Evolutionary conservation across 2,888 invertebrate genomes (phyloP).

Genomic region (Tetragonisca angustula): DNA sequence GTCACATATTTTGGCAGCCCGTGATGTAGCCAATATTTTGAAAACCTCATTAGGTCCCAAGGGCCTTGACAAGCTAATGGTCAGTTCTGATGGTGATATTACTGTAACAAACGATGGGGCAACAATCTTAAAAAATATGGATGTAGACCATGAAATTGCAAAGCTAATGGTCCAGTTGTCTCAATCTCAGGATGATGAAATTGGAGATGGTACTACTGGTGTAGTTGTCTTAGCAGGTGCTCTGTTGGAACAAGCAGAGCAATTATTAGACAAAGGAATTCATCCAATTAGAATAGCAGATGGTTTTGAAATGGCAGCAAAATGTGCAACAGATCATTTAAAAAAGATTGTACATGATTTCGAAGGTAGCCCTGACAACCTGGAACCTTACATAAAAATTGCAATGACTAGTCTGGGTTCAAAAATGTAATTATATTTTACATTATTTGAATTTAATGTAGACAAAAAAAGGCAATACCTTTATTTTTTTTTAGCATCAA

Average conservation of each 20-base stretch:
- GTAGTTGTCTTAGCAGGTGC: slow-evolving; percentile 97
- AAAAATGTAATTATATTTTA: slow-evolving; percentile 89
- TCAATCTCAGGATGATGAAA: slow-evolving; percentile 99
- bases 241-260: slow-evolving; percentile 96
- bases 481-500: slow-evolving; percentile 88
- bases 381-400: slow-evolving; percentile 95
- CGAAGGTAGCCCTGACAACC: slow-evolving; percentile 92
- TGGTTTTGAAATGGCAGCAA: slow-evolving; percentile 98
- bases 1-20: slow-evolving; percentile 99
- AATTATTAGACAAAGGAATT: slow-evolving; percentile 96
- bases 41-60: slow-evolving; percentile 98
- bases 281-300: slow-evolving; percentile 99
- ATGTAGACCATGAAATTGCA: slow-evolving; percentile 99
- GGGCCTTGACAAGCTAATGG: slow-evolving; percentile 99
- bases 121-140: slow-evolving; percentile 99
- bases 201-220: slow-evolving; percentile 99
- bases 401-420: slow-evolving; percentile 99
- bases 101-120: slow-evolving; percentile 99
- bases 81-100: slow-evolving; percentile 98
- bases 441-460: neutral
- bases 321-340: slow-evolving; percentile 93
- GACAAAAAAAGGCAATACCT: slow-evolving; percentile 17
- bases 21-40: slow-evolving; percentile 94
- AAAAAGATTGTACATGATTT: slow-evolving; percentile 95
- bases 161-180: slow-evolving; percentile 99